Evolutionary conservation across 1,140 invertebrate species (phyloP), one percentile per base, ranked within the genome.

Genomic region (Hypsibius dujardini): DNA sequence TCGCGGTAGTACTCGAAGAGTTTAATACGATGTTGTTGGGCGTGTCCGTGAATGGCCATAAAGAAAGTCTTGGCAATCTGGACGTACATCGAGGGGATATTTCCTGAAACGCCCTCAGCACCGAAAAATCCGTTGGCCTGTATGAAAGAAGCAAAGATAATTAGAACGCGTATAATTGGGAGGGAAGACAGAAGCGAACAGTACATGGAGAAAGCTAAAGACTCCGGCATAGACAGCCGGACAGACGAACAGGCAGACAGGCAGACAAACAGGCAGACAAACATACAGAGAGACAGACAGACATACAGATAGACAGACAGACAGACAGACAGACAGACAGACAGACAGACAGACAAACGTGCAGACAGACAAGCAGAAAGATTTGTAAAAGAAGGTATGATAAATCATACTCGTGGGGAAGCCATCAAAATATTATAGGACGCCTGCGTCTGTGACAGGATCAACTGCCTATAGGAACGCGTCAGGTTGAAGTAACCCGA

Each of bases 401-500:
- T n/a, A n/a, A n/a, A n/a, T n/a, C 70, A 73, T 75, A 84, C 84
- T 76, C 89, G 86, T 1, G 94, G 94, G 83, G 97, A 92, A 42
- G 95, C 93, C 83, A 94, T 93, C 1, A 98, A 80, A 72, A 98
- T 85, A 73, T 87, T 85, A 78, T 88, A 90, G 67, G 73, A 62
- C 59, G 88, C 87, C 76, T 82, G 77, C 70, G 88, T 89, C 47
- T 87, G 79, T 62, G 84, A 81, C 7, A 94, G 79, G 73, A 98
- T 84, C 46, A 87, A 87, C 69, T 87, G 79, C 76, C 86, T 85
- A 79, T 97, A 98, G 50, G 90, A 84, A 70, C 87, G 82, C 1
- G 92, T 95, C 47, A 97, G 83, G 80, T 98, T 98, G 77, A 98
- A 98, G 79, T 98, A 98, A 1, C 95, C 95, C 14, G 94, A 95